Conservation (phyloP, 2,888 invertebrate genomes). For the Protonemura montana region DNA sequence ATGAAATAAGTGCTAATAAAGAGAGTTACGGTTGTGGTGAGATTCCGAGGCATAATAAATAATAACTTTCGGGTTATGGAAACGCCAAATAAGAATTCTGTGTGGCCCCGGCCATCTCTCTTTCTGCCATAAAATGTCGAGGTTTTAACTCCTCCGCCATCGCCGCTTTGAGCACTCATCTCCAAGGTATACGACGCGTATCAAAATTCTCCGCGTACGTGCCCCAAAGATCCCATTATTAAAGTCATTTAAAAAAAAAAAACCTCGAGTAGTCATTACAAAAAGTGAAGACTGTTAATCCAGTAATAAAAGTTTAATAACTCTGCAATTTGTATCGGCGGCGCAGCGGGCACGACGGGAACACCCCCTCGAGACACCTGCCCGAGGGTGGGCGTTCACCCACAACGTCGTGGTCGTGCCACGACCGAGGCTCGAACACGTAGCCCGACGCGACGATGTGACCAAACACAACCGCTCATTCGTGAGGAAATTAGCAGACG, state of each 20-base stretch:
- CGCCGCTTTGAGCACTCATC: no score
- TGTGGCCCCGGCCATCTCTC: background rate
- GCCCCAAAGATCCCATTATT: slow-evolving; percentile 14
- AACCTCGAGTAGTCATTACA: background rate
- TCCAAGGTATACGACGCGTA: background rate
- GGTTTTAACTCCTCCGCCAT: no score
- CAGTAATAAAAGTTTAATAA: slow-evolving; percentile 13
- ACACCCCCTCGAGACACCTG: background rate
- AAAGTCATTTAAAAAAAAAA: slow-evolving; percentile 15
- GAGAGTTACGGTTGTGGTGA: background rate
- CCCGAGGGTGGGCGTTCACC: background rate
- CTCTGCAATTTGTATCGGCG: background rate
- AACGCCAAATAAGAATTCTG: background rate
- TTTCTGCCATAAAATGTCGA: background rate
- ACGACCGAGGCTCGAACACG: background rate
- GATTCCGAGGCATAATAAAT: background rate
- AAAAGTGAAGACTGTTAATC: background rate
- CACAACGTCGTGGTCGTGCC: background rate
- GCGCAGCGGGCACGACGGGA: background rate
- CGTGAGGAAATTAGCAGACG: slow-evolving; percentile 2
- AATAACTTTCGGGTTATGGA: background rate
- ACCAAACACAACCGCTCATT: no score
- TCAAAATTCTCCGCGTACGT: background rate
- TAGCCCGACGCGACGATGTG: no score
- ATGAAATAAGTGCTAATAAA: background rate